Conservation (phyloP, 1,140 invertebrate genomes). For the Bombus polaris region DNA sequence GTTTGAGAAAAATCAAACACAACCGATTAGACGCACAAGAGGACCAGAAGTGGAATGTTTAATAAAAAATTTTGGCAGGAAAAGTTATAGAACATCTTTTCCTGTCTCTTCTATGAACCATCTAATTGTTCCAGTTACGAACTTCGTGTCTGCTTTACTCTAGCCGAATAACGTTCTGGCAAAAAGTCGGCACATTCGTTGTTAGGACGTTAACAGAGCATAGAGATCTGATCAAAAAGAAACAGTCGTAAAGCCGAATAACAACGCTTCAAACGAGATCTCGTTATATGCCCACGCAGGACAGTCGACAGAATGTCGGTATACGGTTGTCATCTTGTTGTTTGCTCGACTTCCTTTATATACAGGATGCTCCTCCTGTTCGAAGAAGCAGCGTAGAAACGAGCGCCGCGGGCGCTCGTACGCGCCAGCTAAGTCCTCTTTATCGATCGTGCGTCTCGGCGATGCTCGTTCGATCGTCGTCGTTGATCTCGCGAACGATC, state of each 20-base stretch:
- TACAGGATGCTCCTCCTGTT: not conserved
- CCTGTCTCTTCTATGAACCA: not conserved
- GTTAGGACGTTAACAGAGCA: not conserved
- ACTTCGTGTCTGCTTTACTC: not conserved
- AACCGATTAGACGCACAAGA: not conserved
- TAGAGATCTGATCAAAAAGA: slow-evolving; percentile 16
- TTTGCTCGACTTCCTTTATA: slow-evolving; percentile 18
- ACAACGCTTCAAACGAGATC: slow-evolving; percentile 6
- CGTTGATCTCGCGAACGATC: slow-evolving; percentile 26
- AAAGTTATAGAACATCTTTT: no score
- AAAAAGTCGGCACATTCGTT: not conserved
- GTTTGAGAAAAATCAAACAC: not conserved
- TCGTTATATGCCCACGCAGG: slow-evolving; percentile 34
- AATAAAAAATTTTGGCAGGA: not conserved
- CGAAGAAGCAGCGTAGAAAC: not conserved
- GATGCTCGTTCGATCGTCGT: slow-evolving; percentile 47
- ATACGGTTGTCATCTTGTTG: slow-evolving; percentile 27
- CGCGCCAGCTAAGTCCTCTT: slow-evolving; percentile 38
- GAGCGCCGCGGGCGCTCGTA: slow-evolving; percentile 54
- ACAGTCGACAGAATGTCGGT: slow-evolving; percentile 27
- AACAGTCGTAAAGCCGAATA: slow-evolving; percentile 20
- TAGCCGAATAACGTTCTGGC: not conserved
- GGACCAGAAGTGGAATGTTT: not conserved
- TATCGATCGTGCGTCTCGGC: slow-evolving; percentile 60
- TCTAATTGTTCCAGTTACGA: not conserved